These are phyloP conservation scores for Ia io DNA, from an alignment of 2,113 vertebrate species.

Conservation along the genomic window DNA sequence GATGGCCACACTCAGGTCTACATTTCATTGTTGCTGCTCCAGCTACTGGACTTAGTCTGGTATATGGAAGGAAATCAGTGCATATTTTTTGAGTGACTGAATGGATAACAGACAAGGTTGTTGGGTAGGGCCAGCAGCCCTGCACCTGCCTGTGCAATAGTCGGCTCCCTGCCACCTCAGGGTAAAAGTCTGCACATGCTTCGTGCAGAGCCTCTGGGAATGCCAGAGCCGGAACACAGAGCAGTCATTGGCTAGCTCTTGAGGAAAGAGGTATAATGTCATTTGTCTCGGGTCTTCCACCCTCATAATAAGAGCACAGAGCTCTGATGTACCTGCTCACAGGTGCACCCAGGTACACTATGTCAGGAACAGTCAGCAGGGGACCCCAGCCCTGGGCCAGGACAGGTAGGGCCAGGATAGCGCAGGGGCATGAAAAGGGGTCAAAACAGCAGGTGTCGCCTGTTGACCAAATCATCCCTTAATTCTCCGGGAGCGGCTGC, in stretches of 20 bases:
- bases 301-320: neutral
- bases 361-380: no score
- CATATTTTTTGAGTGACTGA: neutral
- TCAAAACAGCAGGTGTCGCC: neutral
- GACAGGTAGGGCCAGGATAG: accelerated
- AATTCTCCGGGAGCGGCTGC: conserved; percentile 60
- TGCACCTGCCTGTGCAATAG: neutral
- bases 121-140: neutral
- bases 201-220: neutral
- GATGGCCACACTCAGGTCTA: accelerated
- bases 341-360: accelerated
- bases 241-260: neutral
- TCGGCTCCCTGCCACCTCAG: neutral
- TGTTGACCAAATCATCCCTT: conserved; percentile 61
- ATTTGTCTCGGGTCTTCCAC: neutral
- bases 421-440: neutral
- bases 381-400: neutral
- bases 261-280: neutral
- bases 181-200: neutral
- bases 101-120: neutral
- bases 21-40: neutral
- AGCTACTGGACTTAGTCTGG: neutral
- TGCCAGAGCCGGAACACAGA: accelerated
- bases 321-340: accelerated
- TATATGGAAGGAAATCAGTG: accelerated